These are phyloP conservation scores for Oscheius sp. DNA, from an alignment of 1,140 invertebrate species.

Conservation along the genomic window DNA sequence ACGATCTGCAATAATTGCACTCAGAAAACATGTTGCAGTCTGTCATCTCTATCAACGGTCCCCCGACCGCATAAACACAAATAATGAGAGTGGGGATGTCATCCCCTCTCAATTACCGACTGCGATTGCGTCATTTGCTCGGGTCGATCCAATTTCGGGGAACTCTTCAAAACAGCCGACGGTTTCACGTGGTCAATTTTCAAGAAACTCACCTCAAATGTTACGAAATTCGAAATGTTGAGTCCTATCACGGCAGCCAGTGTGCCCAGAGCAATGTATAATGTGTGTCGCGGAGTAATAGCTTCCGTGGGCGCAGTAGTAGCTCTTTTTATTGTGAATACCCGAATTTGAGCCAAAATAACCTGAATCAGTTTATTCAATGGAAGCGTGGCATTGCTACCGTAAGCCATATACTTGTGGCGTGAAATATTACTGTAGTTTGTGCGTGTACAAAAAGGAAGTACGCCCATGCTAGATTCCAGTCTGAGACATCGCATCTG, in stretches of 20 bases:
- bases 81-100: background rate
- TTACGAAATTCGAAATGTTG: conserved; percentile 58
- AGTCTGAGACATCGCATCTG: conserved; percentile 28
- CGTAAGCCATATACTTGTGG: conserved; percentile 56
- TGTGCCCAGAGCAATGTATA: conserved; percentile 47
- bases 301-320: conserved; percentile 52
- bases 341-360: conserved; percentile 54
- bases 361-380: conserved; percentile 40
- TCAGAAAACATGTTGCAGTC: background rate
- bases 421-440: conserved; percentile 56
- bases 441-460: conserved; percentile 57
- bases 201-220: conserved; percentile 48
- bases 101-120: conserved; percentile 1
- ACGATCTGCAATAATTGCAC: conserved; percentile 38
- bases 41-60: background rate
- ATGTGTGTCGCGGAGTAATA: conserved; percentile 48
- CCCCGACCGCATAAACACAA: background rate
- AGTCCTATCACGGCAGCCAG: conserved; percentile 46
- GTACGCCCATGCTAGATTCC: conserved; percentile 44
- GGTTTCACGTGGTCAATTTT: too few relatives aligned
- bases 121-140: background rate
- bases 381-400: conserved; percentile 18
- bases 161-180: background rate
- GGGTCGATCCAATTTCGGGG: background rate
- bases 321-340: conserved; percentile 56